Conservation (phyloP, 2,888 invertebrate genomes). For the Polia nebulosa region DNA sequence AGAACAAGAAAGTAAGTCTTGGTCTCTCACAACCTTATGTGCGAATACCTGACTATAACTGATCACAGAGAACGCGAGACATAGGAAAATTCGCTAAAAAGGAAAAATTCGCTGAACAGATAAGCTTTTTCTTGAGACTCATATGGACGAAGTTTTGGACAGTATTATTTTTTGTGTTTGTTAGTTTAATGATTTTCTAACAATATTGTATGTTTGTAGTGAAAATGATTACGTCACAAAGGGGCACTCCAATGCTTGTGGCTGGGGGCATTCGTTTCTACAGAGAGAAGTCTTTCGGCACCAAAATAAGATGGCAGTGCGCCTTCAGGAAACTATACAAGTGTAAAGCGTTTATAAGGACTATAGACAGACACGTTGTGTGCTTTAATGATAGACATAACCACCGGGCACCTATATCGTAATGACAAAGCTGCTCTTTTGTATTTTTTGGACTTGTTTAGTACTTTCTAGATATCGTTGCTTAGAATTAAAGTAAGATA, state of each 20-base stretch:
- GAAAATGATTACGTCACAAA: slow-evolving; percentile 29
- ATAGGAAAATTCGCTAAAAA: neutral
- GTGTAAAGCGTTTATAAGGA: slow-evolving; percentile 61
- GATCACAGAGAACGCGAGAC: neutral
- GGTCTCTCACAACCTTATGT: too few species aligned
- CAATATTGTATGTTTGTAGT: slow-evolving; percentile 30
- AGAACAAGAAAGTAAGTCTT: neutral
- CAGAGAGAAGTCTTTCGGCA: slow-evolving; percentile 44
- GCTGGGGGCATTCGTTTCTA: slow-evolving; percentile 70
- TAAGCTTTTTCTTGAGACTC: neutral
- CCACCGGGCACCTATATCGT: neutral
- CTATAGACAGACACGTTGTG: slow-evolving; percentile 29
- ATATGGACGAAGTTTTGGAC: neutral
- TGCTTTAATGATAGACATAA: slow-evolving; percentile 38
- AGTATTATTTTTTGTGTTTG: neutral
- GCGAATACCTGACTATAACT: neutral
- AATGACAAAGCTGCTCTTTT: neutral
- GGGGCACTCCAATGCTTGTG: slow-evolving; percentile 49
- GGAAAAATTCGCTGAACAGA: neutral
- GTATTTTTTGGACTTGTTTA: neutral
- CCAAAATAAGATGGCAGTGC: slow-evolving; percentile 67
- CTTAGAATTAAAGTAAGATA: too few species aligned
- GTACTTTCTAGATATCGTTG: neutral
- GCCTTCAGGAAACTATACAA: slow-evolving; percentile 54
- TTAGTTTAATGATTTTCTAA: slow-evolving; percentile 15